A percentile compares a stretch with the other conserved stretches of the same genome.
Evolutionary conservation across 2,888 invertebrate species (phyloP).

Genomic region (Lithophane ornitopus): DNA sequence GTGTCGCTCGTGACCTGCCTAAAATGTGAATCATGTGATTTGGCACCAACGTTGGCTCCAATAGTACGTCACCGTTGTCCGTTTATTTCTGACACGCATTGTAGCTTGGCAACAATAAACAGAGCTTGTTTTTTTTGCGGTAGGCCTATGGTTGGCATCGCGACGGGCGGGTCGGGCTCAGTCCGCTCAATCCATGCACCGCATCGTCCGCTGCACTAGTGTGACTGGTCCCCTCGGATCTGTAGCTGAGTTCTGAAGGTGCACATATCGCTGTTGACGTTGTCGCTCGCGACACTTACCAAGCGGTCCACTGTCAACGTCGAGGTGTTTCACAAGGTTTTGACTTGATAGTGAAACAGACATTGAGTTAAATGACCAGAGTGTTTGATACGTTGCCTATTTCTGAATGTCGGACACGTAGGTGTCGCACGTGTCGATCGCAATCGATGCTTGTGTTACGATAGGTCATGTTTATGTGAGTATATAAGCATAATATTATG

Average conservation of each 20-base stretch:
- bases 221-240: neutral
- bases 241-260: neutral
- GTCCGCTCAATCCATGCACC: neutral
- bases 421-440: neutral
- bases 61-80: slow-evolving; percentile 79
- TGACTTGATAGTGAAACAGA: slow-evolving; percentile 4
- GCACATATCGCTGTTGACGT: neutral
- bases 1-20: slow-evolving; percentile 86
- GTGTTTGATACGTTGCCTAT: neutral
- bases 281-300: neutral
- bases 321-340: neutral
- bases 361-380: neutral
- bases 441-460: slow-evolving; percentile 14
- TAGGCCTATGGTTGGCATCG: slow-evolving; percentile 65
- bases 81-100: slow-evolving; percentile 83
- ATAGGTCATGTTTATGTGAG: slow-evolving; percentile 40
- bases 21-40: slow-evolving; percentile 88
- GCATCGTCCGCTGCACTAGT: slow-evolving; percentile 4
- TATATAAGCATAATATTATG: slow-evolving; percentile 10
- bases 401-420: slow-evolving; percentile 3
- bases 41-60: slow-evolving; percentile 84
- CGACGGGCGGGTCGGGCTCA: slow-evolving; percentile 4
- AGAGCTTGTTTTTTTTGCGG: slow-evolving; percentile 66
- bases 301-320: neutral
- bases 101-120: slow-evolving; percentile 82